Evolutionary conservation across 2,113 vertebrate genomes (phyloP).

Genomic region (Columbina picui): DNA sequence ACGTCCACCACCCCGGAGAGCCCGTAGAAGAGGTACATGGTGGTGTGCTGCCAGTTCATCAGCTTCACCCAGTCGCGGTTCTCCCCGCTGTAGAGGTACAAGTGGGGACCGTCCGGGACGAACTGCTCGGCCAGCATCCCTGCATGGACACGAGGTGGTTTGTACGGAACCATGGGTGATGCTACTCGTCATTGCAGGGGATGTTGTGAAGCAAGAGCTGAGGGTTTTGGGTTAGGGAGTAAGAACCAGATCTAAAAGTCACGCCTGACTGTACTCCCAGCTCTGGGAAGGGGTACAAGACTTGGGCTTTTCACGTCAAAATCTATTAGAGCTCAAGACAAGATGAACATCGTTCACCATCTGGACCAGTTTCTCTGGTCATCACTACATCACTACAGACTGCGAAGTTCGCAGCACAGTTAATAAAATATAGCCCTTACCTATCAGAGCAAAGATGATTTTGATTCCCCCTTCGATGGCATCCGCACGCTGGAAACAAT

Average conservation of each 20-base stretch:
- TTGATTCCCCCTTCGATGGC: slow-evolving; percentile 82
- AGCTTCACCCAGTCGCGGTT: slow-evolving; percentile 85
- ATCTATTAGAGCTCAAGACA: not conserved
- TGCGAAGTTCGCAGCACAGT: not conserved
- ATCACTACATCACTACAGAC: not conserved
- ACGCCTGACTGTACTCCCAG: not conserved
- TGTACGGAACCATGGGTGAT: rapidly evolving
- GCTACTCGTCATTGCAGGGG: not conserved
- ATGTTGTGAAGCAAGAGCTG: not conserved
- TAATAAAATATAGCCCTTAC: slow-evolving; percentile 73
- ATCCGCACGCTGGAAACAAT: slow-evolving; percentile 75
- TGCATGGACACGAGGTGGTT: slow-evolving; percentile 24
- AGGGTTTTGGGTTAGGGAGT: not conserved
- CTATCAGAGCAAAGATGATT: slow-evolving; percentile 81
- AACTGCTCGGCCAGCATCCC: slow-evolving; percentile 96
- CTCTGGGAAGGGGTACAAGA: not conserved
- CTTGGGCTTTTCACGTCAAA: not conserved
- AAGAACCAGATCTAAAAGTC: not conserved
- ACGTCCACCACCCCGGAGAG: slow-evolving; percentile 82
- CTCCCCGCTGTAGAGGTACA: slow-evolving; percentile 76
- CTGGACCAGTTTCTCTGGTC: not conserved
- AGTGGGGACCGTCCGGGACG: slow-evolving; percentile 89
- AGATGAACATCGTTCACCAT: not conserved
- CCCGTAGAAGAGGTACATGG: slow-evolving; percentile 96
- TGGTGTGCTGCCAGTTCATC: slow-evolving; percentile 98